phyloP scores from a whole-genome alignment of 2,797 vertebrate species.

The Threskiornis aethiopicus region DNA sequence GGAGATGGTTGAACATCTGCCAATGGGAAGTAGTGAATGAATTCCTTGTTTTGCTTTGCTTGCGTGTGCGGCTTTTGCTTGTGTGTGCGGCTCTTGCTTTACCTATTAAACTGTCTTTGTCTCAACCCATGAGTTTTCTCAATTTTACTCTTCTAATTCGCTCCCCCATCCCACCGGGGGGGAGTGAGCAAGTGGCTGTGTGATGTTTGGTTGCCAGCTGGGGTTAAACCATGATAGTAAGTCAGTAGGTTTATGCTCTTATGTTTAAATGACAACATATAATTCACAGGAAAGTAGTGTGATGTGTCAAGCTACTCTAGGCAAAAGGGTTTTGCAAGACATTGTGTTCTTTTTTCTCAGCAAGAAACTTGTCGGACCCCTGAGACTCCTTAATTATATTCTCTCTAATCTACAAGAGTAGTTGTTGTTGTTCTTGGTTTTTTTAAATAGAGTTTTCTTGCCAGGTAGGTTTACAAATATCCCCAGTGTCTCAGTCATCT shows the following conservation, averaged over 20 bases:
- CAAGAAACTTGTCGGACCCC: neutral
- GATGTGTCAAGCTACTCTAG: neutral
- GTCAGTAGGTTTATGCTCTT: slow-evolving; percentile 40
- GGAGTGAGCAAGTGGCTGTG: too few relatives aligned
- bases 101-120: too few relatives aligned
- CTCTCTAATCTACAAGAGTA: neutral
- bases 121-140: too few relatives aligned
- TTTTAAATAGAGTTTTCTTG: neutral
- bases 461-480: neutral
- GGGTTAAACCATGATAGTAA: neutral
- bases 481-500: neutral
- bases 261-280: slow-evolving; percentile 66
- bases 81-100: too few relatives aligned
- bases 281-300: slow-evolving; percentile 56
- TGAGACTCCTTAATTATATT: slow-evolving; percentile 43
- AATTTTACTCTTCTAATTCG: too few relatives aligned
- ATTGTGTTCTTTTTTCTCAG: neutral
- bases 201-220: too few relatives aligned
- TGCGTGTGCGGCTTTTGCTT: too few relatives aligned
- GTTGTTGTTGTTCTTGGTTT: neutral
- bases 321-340: neutral
- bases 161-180: too few relatives aligned
- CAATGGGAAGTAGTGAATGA: too few relatives aligned
- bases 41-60: too few relatives aligned
- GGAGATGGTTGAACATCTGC: too few relatives aligned